phyloP scores from a whole-genome alignment of 2,113 vertebrate genomes.

The Oplegnathus fasciatus region DNA sequence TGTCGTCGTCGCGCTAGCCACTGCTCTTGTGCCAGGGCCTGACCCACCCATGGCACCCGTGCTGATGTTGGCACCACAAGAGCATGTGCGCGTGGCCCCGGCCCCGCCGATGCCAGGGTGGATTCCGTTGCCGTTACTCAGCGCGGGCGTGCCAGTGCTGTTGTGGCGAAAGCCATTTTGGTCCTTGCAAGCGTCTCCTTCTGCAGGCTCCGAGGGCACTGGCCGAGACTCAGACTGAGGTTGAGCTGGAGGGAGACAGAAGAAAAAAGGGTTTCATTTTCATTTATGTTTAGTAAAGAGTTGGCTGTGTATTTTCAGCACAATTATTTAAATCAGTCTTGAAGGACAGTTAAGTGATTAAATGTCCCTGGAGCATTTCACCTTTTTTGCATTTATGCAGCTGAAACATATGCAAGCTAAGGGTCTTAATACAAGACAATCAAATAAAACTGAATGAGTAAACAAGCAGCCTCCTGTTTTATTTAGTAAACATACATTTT shows the following conservation, averaged over 20 bases:
- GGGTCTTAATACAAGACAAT: conserved; percentile 5
- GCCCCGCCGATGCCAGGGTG: conserved; percentile 63
- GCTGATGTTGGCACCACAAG: conserved; percentile 75
- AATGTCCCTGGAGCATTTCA: neutral
- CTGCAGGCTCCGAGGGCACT: conserved; percentile 77
- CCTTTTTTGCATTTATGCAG: neutral
- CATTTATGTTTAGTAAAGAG: conserved; percentile 10
- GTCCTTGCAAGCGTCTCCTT: conserved; percentile 85
- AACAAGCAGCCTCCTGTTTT: neutral
- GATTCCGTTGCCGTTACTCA: conserved; percentile 82
- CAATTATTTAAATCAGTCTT: conserved; percentile 5
- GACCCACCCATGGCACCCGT: neutral
- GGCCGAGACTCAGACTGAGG: conserved; percentile 89
- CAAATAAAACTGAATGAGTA: neutral
- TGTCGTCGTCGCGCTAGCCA: conserved; percentile 44
- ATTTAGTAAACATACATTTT: neutral
- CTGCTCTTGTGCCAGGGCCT: conserved; percentile 1
- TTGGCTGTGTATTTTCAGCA: neutral
- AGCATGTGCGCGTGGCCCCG: conserved; percentile 73
- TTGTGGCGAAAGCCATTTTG: conserved; percentile 81
- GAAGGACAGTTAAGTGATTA: neutral
- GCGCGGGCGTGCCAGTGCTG: conserved; percentile 35
- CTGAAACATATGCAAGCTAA: neutral
- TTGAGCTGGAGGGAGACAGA: conserved; percentile 85
- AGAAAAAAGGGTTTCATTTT: conserved; percentile 14